Conservation (phyloP, 2,113 vertebrate genomes). For the Charadrius vociferus region DNA sequence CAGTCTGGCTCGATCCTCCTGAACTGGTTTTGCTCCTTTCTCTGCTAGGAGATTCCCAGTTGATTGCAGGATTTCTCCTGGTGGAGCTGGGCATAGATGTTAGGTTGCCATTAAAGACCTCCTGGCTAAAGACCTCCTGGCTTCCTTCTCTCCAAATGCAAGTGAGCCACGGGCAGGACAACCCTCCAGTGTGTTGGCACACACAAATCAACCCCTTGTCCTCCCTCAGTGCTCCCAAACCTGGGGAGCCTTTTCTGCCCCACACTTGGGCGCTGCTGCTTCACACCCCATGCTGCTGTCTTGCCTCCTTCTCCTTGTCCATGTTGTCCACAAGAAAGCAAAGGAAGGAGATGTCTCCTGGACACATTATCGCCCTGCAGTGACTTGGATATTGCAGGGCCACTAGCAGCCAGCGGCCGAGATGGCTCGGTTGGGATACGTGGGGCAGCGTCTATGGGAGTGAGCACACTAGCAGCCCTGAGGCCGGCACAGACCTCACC, state of each 20-base stretch:
- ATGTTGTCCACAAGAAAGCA: neutral
- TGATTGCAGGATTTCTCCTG: neutral
- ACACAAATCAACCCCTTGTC: too few relatives aligned
- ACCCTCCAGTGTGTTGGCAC: neutral
- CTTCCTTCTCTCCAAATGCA: neutral
- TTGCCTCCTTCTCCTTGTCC: neutral
- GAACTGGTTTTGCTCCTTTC: neutral
- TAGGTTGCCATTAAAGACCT: neutral
- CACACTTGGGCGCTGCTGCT: neutral
- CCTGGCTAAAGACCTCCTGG: neutral
- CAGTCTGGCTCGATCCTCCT: neutral
- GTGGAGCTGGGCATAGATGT: neutral
- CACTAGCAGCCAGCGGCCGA: neutral
- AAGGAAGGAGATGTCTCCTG: neutral
- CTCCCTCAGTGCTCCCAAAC: neutral
- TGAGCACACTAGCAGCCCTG: fast-evolving
- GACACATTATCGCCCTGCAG: neutral
- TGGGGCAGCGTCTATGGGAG: too few relatives aligned
- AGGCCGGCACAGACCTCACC: neutral
- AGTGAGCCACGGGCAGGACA: fast-evolving
- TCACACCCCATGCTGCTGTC: neutral
- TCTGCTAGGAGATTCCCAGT: neutral
- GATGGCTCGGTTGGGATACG: neutral
- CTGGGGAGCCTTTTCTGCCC: neutral
- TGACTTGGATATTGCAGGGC: neutral